Evolutionary conservation across 2,113 vertebrate species (phyloP).

Genomic region (Haemorhous mexicanus): DNA sequence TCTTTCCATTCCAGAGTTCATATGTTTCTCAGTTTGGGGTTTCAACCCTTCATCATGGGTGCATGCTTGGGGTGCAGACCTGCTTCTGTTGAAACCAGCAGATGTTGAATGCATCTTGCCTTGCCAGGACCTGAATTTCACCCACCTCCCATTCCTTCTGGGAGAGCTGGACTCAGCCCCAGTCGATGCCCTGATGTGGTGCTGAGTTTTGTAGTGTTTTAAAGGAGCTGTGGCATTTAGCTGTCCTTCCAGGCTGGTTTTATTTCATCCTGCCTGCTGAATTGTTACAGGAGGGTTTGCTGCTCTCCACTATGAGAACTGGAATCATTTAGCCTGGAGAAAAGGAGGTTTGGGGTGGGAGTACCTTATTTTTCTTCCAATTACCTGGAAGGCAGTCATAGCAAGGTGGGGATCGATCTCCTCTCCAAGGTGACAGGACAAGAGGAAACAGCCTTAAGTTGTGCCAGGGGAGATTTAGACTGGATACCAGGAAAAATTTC

Average conservation of each 20-base stretch:
- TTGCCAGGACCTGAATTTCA: background rate
- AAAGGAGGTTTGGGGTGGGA: background rate
- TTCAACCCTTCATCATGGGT: background rate
- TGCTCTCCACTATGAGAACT: background rate
- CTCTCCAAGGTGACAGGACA: background rate
- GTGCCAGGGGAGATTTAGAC: background rate
- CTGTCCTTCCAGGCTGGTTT: background rate
- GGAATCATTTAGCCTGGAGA: background rate
- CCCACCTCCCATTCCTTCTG: background rate
- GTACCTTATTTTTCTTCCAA: background rate
- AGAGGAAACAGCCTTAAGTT: background rate
- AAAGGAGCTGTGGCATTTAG: background rate
- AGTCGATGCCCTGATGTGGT: rapidly evolving
- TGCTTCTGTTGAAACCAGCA: background rate
- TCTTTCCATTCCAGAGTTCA: background rate
- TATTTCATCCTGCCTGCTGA: background rate
- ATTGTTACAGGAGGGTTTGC: background rate
- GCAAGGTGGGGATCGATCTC: background rate
- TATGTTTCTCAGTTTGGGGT: background rate
- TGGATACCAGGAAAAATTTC: background rate
- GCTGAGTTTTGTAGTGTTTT: background rate
- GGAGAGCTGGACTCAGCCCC: background rate
- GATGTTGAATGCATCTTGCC: background rate
- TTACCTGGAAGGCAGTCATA: background rate
- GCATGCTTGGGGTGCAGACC: background rate